A percentile compares a stretch with the other conserved stretches of the same genome.
phyloP scores from a whole-genome alignment of 2,888 invertebrate species.

The Unio pictorum region DNA sequence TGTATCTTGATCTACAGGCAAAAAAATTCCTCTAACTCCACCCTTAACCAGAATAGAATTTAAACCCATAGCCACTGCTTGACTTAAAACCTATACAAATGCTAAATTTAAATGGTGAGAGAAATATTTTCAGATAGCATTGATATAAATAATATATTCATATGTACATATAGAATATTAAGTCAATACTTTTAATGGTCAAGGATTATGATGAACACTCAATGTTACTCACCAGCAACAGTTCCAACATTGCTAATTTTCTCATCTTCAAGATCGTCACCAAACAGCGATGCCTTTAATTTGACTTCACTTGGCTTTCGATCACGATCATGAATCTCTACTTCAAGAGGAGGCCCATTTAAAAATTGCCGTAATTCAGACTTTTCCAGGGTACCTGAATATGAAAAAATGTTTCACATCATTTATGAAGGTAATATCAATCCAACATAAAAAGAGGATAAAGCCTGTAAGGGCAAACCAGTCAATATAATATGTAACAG shows the following conservation, averaged over 20 bases:
- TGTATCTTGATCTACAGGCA: too few species aligned
- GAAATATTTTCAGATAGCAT: too few species aligned
- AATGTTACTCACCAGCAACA: conserved; percentile 61
- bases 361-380: conserved; percentile 66
- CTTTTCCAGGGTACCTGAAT: conserved; percentile 59
- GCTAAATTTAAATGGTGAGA: too few species aligned
- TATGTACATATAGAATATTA: neutral
- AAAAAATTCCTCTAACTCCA: too few species aligned
- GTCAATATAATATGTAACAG: too few species aligned
- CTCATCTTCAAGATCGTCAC: conserved; percentile 70
- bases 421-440: too few species aligned
- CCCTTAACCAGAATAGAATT: too few species aligned
- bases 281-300: conserved; percentile 66
- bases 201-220: neutral
- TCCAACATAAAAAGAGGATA: too few species aligned
- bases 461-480: too few species aligned
- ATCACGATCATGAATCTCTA: conserved; percentile 70
- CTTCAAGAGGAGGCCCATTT: conserved; percentile 65
- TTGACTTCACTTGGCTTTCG: conserved; percentile 57
- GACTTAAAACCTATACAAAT: too few species aligned
- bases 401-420: conserved; percentile 1
- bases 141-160: too few species aligned
- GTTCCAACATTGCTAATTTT: conserved; percentile 70
- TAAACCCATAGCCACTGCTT: too few species aligned
- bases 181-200: neutral